Evolutionary conservation across 2,113 vertebrate species (phyloP).

Genomic region (Callopanchax toddi): DNA sequence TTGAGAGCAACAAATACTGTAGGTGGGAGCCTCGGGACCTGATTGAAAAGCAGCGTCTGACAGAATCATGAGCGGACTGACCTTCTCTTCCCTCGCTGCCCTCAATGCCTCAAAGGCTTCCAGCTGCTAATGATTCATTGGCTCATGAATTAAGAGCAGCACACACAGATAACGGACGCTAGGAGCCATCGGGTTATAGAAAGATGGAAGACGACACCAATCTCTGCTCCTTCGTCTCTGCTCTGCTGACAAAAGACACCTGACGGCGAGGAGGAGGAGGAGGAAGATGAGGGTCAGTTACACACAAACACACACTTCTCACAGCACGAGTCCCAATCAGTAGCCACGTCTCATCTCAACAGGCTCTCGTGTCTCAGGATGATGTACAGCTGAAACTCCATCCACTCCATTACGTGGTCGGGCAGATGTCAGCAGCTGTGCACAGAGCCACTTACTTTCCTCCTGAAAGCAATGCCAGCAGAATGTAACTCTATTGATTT

Average conservation of each 20-base stretch:
- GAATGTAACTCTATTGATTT: constrained; percentile 59
- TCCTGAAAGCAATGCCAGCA: constrained; percentile 34
- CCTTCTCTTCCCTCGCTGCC: constrained; percentile 41
- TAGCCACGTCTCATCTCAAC: background rate
- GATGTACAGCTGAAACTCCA: constrained; percentile 39
- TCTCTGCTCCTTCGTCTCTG: background rate
- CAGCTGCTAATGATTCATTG: constrained; percentile 53
- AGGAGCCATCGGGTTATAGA: constrained; percentile 28
- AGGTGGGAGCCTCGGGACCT: constrained; percentile 1
- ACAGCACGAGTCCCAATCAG: constrained; percentile 3
- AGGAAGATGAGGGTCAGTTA: background rate
- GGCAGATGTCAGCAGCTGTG: constrained; percentile 49
- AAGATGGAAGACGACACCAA: constrained; percentile 67
- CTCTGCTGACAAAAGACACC: constrained; percentile 21
- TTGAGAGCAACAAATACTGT: background rate
- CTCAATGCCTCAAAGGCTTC: constrained; percentile 34
- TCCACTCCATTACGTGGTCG: constrained; percentile 13
- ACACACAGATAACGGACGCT: constrained; percentile 4
- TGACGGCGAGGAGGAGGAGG: constrained; percentile 14
- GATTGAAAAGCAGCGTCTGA: constrained; percentile 52
- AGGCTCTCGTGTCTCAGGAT: constrained; percentile 14
- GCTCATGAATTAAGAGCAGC: constrained; percentile 22
- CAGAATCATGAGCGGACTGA: constrained; percentile 47
- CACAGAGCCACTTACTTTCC: constrained; percentile 19
- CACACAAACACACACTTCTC: background rate